phyloP scores from a whole-genome alignment of 2,113 vertebrate genomes.

The Pelmatolapia mariae region DNA sequence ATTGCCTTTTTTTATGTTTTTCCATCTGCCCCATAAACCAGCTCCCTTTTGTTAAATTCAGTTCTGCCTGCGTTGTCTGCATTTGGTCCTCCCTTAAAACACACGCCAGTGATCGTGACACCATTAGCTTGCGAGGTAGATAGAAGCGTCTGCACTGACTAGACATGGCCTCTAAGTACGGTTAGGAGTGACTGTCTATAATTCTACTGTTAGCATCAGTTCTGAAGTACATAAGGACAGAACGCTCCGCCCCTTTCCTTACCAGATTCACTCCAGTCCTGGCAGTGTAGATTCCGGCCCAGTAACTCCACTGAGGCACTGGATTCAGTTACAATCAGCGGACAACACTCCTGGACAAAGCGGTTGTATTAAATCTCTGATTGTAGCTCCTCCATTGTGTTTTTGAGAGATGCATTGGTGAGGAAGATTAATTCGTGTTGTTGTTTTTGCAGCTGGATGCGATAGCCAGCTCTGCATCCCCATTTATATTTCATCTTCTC shows the following conservation, averaged over 20 bases:
- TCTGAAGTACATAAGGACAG: not conserved
- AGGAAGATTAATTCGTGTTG: not conserved
- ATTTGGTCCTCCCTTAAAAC: not conserved
- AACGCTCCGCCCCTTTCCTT: not conserved
- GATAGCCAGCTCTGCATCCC: not conserved
- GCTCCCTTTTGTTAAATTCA: not conserved
- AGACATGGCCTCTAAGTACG: not conserved
- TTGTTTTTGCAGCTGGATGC: not conserved
- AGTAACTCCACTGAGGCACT: not conserved
- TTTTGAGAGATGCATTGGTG: not conserved
- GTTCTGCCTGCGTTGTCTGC: not conserved
- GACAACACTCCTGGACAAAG: not conserved
- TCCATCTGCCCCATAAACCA: not conserved
- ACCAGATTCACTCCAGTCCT: not conserved
- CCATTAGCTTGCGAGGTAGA: not conserved
- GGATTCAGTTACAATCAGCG: not conserved
- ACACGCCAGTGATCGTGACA: not conserved
- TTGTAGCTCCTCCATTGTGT: not conserved
- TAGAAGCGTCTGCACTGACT: not conserved
- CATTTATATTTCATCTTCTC: not conserved
- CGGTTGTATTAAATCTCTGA: not conserved
- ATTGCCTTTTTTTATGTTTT: not conserved
- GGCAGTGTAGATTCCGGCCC: not conserved
- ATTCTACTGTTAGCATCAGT: not conserved
- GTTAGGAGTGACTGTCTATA: not conserved